Conservation (phyloP, 2,888 invertebrate genomes). For the Drosophila melanocephala region DNA sequence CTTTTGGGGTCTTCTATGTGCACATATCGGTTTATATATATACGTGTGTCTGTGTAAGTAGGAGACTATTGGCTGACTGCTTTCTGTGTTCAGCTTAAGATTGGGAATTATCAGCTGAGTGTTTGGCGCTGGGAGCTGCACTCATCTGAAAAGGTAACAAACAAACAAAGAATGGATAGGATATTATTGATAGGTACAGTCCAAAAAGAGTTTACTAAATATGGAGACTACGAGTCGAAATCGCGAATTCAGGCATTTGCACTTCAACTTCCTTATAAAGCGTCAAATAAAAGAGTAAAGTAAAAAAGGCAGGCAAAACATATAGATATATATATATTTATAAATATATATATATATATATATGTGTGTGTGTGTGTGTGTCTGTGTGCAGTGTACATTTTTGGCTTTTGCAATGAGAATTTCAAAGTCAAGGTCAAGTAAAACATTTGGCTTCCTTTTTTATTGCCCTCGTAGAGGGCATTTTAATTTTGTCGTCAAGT, state of each 20-base stretch:
- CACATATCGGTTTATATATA: conserved; percentile 33
- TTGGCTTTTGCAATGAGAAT: conserved; percentile 69
- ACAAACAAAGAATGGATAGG: conserved; percentile 14
- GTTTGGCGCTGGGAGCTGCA: conserved; percentile 41
- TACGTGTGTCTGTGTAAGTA: conserved; percentile 1
- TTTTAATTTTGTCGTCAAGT: neutral
- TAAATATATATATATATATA: neutral
- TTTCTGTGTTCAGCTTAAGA: conserved; percentile 28
- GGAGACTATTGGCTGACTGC: conserved; percentile 21
- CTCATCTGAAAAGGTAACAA: conserved; percentile 61
- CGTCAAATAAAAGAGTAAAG: conserved; percentile 16
- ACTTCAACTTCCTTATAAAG: neutral
- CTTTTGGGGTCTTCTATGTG: conserved; percentile 41
- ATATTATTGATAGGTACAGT: conserved; percentile 37
- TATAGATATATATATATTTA: conserved; percentile 1
- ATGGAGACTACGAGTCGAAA: conserved; percentile 11
- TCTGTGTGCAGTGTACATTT: conserved; percentile 30
- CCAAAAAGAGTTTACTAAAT: neutral
- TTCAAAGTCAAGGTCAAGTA: conserved; percentile 83
- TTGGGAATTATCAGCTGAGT: conserved; percentile 31
- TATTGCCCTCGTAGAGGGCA: neutral
- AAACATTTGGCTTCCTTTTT: conserved; percentile 71
- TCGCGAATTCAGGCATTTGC: conserved; percentile 8
- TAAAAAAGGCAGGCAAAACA: conserved; percentile 24
- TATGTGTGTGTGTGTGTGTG: conserved; percentile 23